Evolutionary conservation across 2,888 invertebrate genomes (phyloP).

Genomic region (Thera obeliscata): DNA sequence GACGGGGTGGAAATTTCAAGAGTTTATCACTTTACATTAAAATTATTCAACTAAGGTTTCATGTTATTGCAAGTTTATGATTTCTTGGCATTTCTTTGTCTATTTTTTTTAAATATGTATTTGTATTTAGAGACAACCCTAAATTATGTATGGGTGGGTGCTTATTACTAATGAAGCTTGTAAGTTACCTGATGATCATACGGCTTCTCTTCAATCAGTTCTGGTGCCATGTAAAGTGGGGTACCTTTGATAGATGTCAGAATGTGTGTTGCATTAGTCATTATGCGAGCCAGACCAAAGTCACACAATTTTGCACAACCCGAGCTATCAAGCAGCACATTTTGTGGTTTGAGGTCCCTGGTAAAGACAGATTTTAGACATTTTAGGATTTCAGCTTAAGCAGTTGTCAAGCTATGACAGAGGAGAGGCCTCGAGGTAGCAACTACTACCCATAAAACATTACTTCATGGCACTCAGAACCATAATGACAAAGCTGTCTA

Average conservation of each 20-base stretch:
- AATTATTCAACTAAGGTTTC: slow-evolving; percentile 17
- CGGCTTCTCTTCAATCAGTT: slow-evolving; percentile 95
- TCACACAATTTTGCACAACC: slow-evolving; percentile 96
- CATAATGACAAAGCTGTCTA: too few relatives aligned
- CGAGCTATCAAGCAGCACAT: slow-evolving; percentile 93
- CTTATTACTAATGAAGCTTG: slow-evolving; percentile 44
- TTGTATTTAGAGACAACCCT: slow-evolving; percentile 50
- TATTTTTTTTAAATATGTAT: not conserved
- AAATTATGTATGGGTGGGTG: slow-evolving; percentile 51
- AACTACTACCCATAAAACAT: too few relatives aligned
- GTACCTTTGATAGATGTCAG: slow-evolving; percentile 98
- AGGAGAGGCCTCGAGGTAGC: too few relatives aligned
- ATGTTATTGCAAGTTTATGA: too few relatives aligned
- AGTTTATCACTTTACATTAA: slow-evolving; percentile 28
- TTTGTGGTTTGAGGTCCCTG: slow-evolving; percentile 97
- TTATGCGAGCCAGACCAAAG: slow-evolving; percentile 96
- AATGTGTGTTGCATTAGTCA: slow-evolving; percentile 96
- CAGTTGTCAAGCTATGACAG: too few relatives aligned
- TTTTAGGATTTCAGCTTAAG: too few relatives aligned
- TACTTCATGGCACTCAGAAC: too few relatives aligned
- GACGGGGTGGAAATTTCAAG: slow-evolving; percentile 53
- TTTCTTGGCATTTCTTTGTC: too few relatives aligned
- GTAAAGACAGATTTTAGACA: too few relatives aligned
- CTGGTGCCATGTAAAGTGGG: slow-evolving; percentile 98
- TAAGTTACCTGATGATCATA: slow-evolving; percentile 91